Base-by-base conservation (phyloP, 2,113 vertebrate genomes). In the Xenopus borealis region DNA sequence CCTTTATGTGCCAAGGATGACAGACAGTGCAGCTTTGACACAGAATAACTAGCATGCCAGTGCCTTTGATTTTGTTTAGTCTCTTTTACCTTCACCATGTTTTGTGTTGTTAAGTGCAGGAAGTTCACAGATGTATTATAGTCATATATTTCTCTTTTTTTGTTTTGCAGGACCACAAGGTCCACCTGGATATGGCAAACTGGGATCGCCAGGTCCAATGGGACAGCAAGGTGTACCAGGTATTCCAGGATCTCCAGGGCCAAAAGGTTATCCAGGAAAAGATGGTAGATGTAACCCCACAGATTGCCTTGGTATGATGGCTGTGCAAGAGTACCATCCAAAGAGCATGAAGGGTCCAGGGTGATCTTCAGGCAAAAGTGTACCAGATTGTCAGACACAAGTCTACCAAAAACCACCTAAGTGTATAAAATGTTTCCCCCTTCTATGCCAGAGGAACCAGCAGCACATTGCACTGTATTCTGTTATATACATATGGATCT, bases 201-300 rank as follows among this genome's bases (percentile, higher is more conserved):
- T 94, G 83, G 97, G 96, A 0, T 85, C 94, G 4, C 92, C 95
- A 0, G 97, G 97, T 50, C 79, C 95, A 0, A 91, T 93, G 77
- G 97, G 97, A 44, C 97, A 98, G 78, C 97, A 99, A 84, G 97
- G 97, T 20, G 94, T 98, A 71, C 96, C 97, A 0, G 97, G 97
- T 0, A 85, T 99, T 52, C 93, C 95, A 0, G 97, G 96, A 0
- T 83, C 93, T 1, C 89, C 92, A 0, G 96, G 97, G 0, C 77
- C 85, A 11, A 65, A 86, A 0, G 97, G 97, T 13, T 78, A 90
- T 0, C 92, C 94, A 7, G 97, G 97, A 53, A 92, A 92, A 19
- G 85, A 93, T 0, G 97, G 97, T 3, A 93, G 95, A 46, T 98
- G 97, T 85, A 94, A 89, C 84, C 97, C 97, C 0, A 89, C 88